Percentiles rank a stretch among this genome's conserved stretches.
Conservation (phyloP, 2,888 invertebrate genomes). For the Saturnia pavonia region DNA sequence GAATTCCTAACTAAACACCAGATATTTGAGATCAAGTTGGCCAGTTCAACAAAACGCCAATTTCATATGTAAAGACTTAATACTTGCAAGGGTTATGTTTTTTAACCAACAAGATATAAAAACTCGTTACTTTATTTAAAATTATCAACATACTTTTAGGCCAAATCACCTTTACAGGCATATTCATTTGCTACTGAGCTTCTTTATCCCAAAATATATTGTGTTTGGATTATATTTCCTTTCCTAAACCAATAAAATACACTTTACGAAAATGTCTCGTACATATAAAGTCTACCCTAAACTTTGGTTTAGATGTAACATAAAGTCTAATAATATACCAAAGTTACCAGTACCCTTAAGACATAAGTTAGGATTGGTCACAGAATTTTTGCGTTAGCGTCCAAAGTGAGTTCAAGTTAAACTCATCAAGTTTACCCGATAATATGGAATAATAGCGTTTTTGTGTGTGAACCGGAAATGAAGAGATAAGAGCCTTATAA, state of each 20-base stretch:
- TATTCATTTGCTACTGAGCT: neutral
- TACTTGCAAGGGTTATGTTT: neutral
- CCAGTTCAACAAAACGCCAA: too few relatives aligned
- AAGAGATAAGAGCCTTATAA: constrained; percentile 65
- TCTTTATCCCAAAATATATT: neutral
- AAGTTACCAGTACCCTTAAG: constrained; percentile 4
- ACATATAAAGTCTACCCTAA: neutral
- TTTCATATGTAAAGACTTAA: too few relatives aligned
- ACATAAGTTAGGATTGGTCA: constrained; percentile 31
- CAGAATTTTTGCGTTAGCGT: constrained; percentile 39
- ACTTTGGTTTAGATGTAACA: neutral
- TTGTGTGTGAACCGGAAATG: constrained; percentile 57
- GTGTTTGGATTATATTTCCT: neutral
- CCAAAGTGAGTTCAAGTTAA: constrained; percentile 50
- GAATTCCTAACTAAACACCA: too few relatives aligned
- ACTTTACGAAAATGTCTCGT: neutral
- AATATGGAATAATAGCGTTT: constrained; percentile 71
- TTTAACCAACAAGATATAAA: too few relatives aligned
- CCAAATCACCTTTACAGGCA: neutral
- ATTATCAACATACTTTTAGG: neutral
- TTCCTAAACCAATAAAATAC: neutral
- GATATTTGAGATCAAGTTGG: too few relatives aligned
- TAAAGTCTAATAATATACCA: constrained; percentile 11
- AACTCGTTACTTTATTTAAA: too few relatives aligned
- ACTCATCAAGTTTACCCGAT: constrained; percentile 64